Percentiles rank a stretch among this genome's conserved stretches.
Conservation (phyloP, 2,888 invertebrate genomes). For the Boloria euphrosyne region DNA sequence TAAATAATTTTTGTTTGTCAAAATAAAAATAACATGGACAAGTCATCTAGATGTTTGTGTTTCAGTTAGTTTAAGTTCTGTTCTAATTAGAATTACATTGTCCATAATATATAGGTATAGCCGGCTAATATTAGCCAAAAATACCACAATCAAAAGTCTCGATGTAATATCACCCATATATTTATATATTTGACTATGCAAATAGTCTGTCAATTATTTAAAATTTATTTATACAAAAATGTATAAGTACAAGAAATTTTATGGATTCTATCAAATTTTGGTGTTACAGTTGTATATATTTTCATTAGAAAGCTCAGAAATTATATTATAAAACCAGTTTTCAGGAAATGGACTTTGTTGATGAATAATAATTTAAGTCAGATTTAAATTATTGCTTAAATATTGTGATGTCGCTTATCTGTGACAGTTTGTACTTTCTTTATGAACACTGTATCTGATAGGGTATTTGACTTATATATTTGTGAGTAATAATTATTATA, state of each 20-base stretch:
- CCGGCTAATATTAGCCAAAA: no score
- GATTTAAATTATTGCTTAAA: constrained; percentile 24
- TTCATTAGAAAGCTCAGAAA: constrained; percentile 7
- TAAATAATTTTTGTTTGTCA: constrained; percentile 27
- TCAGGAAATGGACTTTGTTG: constrained; percentile 5
- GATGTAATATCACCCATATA: constrained; percentile 1
- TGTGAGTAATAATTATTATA: constrained; percentile 10
- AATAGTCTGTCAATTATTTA: constrained; percentile 1
- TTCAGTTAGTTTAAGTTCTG: not conserved
- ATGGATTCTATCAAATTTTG: not conserved
- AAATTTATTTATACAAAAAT: not conserved
- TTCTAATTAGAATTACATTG: constrained; percentile 8
- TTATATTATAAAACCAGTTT: constrained; percentile 7
- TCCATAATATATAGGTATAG: no score
- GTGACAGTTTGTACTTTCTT: constrained; percentile 63
- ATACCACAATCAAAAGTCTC: not conserved
- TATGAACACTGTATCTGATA: constrained; percentile 52
- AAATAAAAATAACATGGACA: constrained; percentile 14
- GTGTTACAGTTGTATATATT: constrained; percentile 7
- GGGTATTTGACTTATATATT: constrained; percentile 21
- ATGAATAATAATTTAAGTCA: not conserved
- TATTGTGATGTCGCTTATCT: constrained; percentile 44
- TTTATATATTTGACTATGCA: not conserved
- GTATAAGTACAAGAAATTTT: not conserved
- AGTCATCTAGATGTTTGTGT: constrained; percentile 15